Conservation (phyloP, 2,113 vertebrate species). For the Hydrolagus affinis region DNA sequence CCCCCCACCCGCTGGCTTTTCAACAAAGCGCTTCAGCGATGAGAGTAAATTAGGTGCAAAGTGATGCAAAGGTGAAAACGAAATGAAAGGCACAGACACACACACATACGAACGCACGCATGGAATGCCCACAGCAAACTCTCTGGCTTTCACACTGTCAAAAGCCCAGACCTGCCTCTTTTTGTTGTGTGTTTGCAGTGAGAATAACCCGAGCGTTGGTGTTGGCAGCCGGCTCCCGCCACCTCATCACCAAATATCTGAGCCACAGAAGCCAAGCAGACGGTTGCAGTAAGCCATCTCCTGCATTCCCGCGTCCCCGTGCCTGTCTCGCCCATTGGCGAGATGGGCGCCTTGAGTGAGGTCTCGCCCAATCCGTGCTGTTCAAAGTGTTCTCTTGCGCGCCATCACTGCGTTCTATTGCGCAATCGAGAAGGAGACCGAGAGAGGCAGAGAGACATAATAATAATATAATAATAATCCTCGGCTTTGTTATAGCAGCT, state of each 20-base stretch:
- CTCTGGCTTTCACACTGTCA: no score
- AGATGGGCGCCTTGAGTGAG: constrained; percentile 1
- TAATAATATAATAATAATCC: no score
- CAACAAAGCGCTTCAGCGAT: neutral
- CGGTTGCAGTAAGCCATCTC: constrained; percentile 16
- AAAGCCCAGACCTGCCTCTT: neutral
- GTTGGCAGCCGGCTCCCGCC: neutral
- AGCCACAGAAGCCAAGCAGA: constrained; percentile 27
- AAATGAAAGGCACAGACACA: no score
- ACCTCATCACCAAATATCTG: constrained; percentile 10
- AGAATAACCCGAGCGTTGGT: constrained; percentile 12
- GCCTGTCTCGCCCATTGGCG: constrained; percentile 6
- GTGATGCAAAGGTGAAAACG: neutral
- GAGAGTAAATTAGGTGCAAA: constrained; percentile 19
- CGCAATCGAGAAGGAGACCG: no score
- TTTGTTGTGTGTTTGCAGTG: constrained; percentile 20
- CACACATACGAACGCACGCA: no score
- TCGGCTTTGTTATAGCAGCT: no score
- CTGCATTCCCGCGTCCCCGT: neutral
- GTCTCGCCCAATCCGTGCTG: no score
- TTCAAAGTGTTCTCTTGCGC: no score
- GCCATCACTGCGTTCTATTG: no score
- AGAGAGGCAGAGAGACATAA: no score
- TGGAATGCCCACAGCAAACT: neutral
- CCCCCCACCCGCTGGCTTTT: no score